These are phyloP conservation scores for Eira barbara DNA, from an alignment of 2,113 vertebrate genomes.

Conservation along the genomic window DNA sequence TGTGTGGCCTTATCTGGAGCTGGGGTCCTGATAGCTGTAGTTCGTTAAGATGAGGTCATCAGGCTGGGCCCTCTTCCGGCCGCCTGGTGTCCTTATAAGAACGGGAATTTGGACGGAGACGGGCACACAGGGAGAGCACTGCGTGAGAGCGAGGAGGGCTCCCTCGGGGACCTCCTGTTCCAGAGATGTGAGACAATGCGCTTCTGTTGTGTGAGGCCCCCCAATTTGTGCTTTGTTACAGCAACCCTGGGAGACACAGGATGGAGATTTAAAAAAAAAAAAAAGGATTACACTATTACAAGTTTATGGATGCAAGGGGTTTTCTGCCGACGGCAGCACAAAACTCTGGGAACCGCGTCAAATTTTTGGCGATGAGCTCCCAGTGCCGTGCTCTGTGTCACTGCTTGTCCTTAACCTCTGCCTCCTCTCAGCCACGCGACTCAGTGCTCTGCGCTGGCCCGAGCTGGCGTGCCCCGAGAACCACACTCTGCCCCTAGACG, in stretches of 20 bases:
- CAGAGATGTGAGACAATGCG: background rate
- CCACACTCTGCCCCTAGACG: rapidly evolving
- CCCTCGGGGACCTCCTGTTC: background rate
- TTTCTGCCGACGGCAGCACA: background rate
- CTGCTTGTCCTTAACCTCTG: background rate
- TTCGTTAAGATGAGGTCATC: background rate
- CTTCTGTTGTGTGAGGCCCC: background rate
- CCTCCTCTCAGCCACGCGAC: background rate
- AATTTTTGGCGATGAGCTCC: background rate
- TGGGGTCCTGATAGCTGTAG: background rate
- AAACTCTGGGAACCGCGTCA: no score
- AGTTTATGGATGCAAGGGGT: background rate
- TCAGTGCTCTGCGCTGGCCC: background rate
- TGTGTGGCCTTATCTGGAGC: background rate
- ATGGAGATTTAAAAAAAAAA: background rate
- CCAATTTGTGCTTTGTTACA: background rate
- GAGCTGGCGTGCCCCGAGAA: background rate
- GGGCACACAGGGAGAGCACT: rapidly evolving
- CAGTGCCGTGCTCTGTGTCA: background rate
- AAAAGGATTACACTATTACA: background rate
- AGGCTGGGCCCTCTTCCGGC: background rate
- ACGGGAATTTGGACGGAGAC: background rate
- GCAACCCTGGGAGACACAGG: background rate
- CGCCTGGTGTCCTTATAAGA: background rate
- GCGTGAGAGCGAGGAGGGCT: background rate